These are phyloP conservation scores for Acanthiza pusilla DNA, from an alignment of 2,797 vertebrate genomes.

Conservation along the genomic window DNA sequence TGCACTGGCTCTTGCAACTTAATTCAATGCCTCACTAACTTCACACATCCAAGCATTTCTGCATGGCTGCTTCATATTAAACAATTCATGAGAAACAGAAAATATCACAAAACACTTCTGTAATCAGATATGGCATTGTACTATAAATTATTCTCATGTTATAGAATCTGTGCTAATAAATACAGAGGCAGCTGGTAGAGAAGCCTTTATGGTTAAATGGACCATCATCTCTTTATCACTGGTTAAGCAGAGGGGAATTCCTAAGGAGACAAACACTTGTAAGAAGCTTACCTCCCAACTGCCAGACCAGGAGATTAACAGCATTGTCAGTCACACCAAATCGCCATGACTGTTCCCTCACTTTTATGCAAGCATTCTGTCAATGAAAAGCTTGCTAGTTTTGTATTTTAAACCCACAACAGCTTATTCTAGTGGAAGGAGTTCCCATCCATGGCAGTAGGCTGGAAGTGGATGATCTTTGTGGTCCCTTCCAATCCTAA, in stretches of 20 bases:
- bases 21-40: conserved; percentile 30
- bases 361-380: background rate
- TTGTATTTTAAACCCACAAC: background rate
- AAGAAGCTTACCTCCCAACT: conserved; percentile 38
- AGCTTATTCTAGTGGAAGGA: background rate
- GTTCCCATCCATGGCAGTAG: background rate
- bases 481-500: background rate
- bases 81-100: background rate
- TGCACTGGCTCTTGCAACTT: background rate
- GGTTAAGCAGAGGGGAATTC: conserved; percentile 43
- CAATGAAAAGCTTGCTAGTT: background rate
- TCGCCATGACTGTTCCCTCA: background rate
- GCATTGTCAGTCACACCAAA: background rate
- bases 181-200: conserved; percentile 9
- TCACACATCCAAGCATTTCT: conserved; percentile 8
- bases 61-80: conserved; percentile 1
- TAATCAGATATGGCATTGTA: background rate
- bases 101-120: background rate
- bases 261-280: conserved; percentile 30
- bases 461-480: background rate
- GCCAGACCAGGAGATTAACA: conserved; percentile 4
- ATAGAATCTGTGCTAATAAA: conserved; percentile 8
- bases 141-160: background rate
- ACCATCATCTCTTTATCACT: conserved; percentile 19
- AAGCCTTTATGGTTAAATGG: conserved; percentile 16